Base-by-base conservation (phyloP, 2,113 vertebrate species). In the Clarias gariepinus region DNA sequence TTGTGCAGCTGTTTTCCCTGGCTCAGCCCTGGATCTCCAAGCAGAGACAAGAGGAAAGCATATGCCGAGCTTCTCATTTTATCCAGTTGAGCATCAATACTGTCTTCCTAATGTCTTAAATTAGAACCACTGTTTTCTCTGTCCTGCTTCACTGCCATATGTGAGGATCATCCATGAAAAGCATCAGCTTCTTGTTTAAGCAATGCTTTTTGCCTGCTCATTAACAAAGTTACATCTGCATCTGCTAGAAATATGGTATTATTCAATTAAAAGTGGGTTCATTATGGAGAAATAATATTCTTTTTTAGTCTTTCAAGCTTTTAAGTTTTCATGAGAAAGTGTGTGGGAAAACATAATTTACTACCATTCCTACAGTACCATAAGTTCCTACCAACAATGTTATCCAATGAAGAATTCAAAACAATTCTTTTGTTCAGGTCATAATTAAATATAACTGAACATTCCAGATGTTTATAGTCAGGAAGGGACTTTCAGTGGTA, bases 1-100 rank as follows among this genome's bases (percentile, higher is more conserved):
- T 61, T 84, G 53, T 71, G 86, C 86, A 87, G 86, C 86, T 87
- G 86, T 83, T 82, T 84, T 84, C 64, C 13, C 25, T 87, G 76
- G 86, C 73, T 68, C 82, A 68, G 41, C 0, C 33, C 15, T 15
- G 18, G 69, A 33, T 84, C 18, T 64, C 63, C 53, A 19, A 58
- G 81, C 30, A 77, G 33, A 76, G 11, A 30, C 55, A 64, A 79
- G 33, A 23, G 60, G 63, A 76, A 69, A 57, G 21, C 73, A 79
- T 64, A 83, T 53, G 71, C 73, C 30, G n/a, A 12, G 82, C 28
- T 76, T 84, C 82, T 76, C 68, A 33, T 58, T 81, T 86, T 36
- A 18, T 53, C 41, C 60, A 41, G 28, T 57, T 33, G 47, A 28
- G 41, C 53, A 83, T 89, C 69, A 85, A 69, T 71, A 89, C 82